Conservation (phyloP, 2,888 invertebrate species). For the Isoperla grammatica region DNA sequence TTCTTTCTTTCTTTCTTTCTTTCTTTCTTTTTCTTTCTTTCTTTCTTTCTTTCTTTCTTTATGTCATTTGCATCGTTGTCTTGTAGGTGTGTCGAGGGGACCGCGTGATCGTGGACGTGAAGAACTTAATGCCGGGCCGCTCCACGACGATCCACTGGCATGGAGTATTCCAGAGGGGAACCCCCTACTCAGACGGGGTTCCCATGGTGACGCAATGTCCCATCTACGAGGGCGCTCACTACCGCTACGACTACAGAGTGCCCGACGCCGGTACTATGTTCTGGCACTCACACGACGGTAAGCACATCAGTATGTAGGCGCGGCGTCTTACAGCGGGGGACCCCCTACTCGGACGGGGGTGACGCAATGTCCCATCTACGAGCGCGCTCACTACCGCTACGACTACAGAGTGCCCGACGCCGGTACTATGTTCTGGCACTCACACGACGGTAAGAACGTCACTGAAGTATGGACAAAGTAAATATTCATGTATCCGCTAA, state of each 20-base stretch:
- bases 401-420: slow-evolving; percentile 35
- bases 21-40: no score
- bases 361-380: slow-evolving; percentile 43
- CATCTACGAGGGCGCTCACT: slow-evolving; percentile 39
- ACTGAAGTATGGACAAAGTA: no score
- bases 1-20: no score
- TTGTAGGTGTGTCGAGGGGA: slow-evolving; percentile 43
- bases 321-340: slow-evolving; percentile 41
- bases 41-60: no score
- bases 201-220: slow-evolving; percentile 45
- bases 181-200: slow-evolving; percentile 44
- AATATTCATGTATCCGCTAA: no score
- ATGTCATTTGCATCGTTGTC: no score
- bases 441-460: slow-evolving; percentile 38
- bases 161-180: slow-evolving; percentile 41
- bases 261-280: slow-evolving; percentile 38
- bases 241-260: slow-evolving; percentile 39
- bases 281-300: slow-evolving; percentile 40
- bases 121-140: slow-evolving; percentile 39
- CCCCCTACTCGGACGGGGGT: slow-evolving; percentile 44
- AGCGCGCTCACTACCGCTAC: slow-evolving; percentile 40
- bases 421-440: slow-evolving; percentile 41
- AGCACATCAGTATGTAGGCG: slow-evolving; percentile 39
- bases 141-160: slow-evolving; percentile 49
- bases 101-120: slow-evolving; percentile 40